Conservation (phyloP, 2,888 invertebrate genomes). For the Hydraecia micacea region DNA sequence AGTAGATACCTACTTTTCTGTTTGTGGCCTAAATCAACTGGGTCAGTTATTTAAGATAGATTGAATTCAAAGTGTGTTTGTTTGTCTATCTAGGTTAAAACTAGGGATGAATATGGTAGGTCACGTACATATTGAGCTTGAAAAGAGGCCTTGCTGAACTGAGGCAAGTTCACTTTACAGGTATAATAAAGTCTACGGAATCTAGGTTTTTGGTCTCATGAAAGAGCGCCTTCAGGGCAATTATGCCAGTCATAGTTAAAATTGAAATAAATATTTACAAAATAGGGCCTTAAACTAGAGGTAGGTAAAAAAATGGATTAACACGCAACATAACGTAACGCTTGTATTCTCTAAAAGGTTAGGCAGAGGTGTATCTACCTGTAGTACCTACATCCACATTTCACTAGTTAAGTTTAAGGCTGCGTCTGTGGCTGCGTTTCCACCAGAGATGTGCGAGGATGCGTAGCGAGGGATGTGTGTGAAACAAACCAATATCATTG, state of each 20-base stretch:
- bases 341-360: no score
- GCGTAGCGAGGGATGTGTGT: no score
- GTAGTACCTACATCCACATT: neutral
- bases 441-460: no score
- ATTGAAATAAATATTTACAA: no score
- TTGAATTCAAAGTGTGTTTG: slow-evolving; percentile 45
- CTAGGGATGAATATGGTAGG: slow-evolving; percentile 31
- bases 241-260: neutral
- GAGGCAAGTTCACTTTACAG: neutral
- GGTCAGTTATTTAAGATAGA: slow-evolving; percentile 39
- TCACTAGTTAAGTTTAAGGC: neutral
- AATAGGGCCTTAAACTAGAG: no score
- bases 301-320: no score
- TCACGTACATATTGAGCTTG: slow-evolving; percentile 16
- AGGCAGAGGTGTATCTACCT: neutral
- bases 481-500: no score
- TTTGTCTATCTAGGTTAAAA: slow-evolving; percentile 39
- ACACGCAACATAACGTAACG: no score
- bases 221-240: neutral
- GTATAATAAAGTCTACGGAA: neutral
- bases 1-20: slow-evolving; percentile 24
- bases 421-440: no score
- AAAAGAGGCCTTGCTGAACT: slow-evolving; percentile 7
- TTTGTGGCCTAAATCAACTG: slow-evolving; percentile 37
- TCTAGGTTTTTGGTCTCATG: neutral